Evolutionary conservation across 2,113 vertebrate species (phyloP), one percentile per base, ranked within the genome.

Genomic region (Monarcha castaneiventris): DNA sequence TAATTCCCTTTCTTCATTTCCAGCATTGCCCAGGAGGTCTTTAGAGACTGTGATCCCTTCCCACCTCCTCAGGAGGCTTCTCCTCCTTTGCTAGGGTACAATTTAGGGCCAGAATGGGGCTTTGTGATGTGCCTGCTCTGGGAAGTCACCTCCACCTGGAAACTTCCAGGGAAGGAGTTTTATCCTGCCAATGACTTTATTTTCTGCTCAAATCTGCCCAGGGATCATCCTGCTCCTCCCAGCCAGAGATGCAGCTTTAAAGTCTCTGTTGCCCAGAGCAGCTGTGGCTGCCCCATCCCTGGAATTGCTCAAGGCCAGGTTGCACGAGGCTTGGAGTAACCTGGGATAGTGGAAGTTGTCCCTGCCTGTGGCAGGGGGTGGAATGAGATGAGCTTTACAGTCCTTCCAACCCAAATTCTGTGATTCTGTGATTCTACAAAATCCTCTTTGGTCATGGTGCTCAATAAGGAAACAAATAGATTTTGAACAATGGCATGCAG

Each of bases 1-100:
- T 87, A 96, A 97, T 89, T 95, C 91, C 82, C 73, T 95, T 92
- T 59, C 81, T 79, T 96, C 73, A 89, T 95, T 96, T 96, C 81
- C 72, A 96, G 11, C 81, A 22, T 48, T 32, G 29, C 71, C 95
- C 89, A 56, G 56, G 68, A 97, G 80, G 74, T 89, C 95, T 95
- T 95, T 92, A 92, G 69, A 96, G 91, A 58, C 14, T 89, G 51
- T 64, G 91, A 90, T 86, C 79, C 25, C 64, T 58, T 62, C 84
- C 29, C 52, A 78, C 76, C 93, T 93, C 84, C 88, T 83, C 90
- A 49, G 68, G 82, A 96, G 94, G 85, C 30, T 63, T 92, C 64
- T 89, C 25, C 66, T 92, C 32, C 55, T 92, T 92, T 52, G 55
- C 89, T 75, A 51, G 88, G 37, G 37, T 79, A 16, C 66, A 93